A percentile compares a stretch with the other conserved stretches of the same genome.
Evolutionary conservation across 2,888 invertebrate species (phyloP).

Genomic region (Eudasyphora cyanicolor): DNA sequence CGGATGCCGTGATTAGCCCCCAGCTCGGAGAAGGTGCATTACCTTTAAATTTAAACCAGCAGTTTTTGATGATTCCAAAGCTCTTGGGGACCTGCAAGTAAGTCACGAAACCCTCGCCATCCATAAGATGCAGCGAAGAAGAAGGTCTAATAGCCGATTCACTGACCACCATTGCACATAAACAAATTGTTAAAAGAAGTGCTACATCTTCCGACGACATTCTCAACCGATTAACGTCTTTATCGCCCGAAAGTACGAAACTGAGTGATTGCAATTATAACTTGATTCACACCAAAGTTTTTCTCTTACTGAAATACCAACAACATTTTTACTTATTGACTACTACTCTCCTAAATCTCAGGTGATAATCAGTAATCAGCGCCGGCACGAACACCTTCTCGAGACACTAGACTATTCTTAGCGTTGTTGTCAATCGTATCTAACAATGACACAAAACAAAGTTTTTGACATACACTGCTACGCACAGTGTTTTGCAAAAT

Average conservation of each 20-base stretch:
- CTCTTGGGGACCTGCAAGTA: constrained; percentile 67
- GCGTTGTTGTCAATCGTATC: not conserved
- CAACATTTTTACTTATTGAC: not conserved
- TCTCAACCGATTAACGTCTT: not conserved
- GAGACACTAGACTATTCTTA: not conserved
- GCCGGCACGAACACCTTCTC: not conserved
- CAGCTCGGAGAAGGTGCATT: not conserved
- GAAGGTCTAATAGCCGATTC: constrained; percentile 64
- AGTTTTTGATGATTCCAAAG: constrained; percentile 67
- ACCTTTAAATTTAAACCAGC: constrained; percentile 69
- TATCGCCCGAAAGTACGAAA: not conserved
- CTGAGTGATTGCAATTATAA: not conserved
- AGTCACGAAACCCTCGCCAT: constrained; percentile 69
- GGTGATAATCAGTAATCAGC: constrained; percentile 27
- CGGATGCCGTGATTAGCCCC: not conserved
- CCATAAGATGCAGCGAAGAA: constrained; percentile 57
- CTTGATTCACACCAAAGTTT: not conserved
- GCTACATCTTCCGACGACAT: not conserved
- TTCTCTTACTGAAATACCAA: too few relatives aligned
- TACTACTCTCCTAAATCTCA: not conserved
- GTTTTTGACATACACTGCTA: not conserved
- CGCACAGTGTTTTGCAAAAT: not conserved
- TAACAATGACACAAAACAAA: constrained; percentile 4
- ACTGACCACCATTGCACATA: not conserved
- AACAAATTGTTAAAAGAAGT: not conserved